These are phyloP conservation scores for Alligator sinensis DNA, from an alignment of 2,113 vertebrate species.

Conservation along the genomic window DNA sequence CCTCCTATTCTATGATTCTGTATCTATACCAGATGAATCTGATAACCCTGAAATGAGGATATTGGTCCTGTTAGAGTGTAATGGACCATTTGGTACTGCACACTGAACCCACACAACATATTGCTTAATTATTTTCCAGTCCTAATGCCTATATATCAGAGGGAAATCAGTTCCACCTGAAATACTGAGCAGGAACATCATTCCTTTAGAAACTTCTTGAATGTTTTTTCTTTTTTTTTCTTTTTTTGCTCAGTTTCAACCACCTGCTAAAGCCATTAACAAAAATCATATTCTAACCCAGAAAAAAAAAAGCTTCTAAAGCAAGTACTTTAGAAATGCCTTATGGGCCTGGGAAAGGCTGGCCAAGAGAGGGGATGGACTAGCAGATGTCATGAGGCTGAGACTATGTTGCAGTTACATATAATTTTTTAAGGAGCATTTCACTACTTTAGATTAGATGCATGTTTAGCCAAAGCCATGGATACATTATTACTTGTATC, in stretches of 20 bases:
- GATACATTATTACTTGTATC: neutral
- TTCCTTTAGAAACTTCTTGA: neutral
- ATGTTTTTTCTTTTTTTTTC: neutral
- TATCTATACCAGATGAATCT: too few species aligned
- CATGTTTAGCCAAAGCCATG: neutral
- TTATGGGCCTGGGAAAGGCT: neutral
- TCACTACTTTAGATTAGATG: neutral
- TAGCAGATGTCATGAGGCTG: neutral
- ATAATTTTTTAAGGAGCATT: neutral
- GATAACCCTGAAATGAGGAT: neutral
- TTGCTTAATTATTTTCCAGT: neutral
- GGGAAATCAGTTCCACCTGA: neutral
- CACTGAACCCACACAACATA: neutral
- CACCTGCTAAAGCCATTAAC: neutral
- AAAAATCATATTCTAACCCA: neutral
- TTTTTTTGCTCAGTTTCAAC: neutral
- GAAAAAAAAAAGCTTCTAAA: neutral
- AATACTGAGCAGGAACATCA: neutral
- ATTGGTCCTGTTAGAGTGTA: neutral
- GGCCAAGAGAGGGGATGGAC: neutral
- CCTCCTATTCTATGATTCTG: too few species aligned
- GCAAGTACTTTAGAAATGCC: neutral
- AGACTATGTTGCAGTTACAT: neutral
- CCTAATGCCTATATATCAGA: neutral
- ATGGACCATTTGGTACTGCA: neutral